phyloP scores from a whole-genome alignment of 53 echinoderm and acorn worm species.

The Zoroaster sp. region DNA sequence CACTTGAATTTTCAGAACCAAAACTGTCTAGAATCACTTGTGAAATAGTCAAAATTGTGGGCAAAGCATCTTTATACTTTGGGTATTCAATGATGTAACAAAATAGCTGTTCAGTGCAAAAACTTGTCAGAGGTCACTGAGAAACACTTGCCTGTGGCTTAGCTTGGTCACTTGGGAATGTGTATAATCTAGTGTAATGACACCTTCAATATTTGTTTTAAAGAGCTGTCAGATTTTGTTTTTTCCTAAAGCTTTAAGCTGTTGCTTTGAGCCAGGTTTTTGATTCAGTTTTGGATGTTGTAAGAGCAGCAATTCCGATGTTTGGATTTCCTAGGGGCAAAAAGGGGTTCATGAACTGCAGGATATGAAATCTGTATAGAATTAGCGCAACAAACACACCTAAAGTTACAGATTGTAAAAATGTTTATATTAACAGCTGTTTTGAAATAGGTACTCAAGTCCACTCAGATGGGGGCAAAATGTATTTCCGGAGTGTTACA shows the following conservation, averaged over 20 bases:
- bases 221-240: background rate
- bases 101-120: background rate
- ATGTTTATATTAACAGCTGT: background rate
- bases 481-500: background rate
- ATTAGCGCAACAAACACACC: background rate
- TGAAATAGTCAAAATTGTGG: too few relatives aligned
- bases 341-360: background rate
- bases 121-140: slow-evolving; percentile 1
- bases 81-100: background rate
- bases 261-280: background rate
- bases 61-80: too few relatives aligned
- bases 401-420: background rate
- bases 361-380: background rate
- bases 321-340: slow-evolving; percentile 25
- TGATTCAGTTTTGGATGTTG: background rate
- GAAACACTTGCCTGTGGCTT: slow-evolving; percentile 30
- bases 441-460: background rate
- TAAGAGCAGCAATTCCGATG: background rate
- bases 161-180: background rate
- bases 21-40: too few relatives aligned
- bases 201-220: slow-evolving; percentile 28
- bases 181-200: background rate
- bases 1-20: too few relatives aligned
- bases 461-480: background rate
- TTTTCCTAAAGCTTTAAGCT: background rate